phyloP scores from a whole-genome alignment of 2,888 invertebrate species.

The Dryobotodes eremita region DNA sequence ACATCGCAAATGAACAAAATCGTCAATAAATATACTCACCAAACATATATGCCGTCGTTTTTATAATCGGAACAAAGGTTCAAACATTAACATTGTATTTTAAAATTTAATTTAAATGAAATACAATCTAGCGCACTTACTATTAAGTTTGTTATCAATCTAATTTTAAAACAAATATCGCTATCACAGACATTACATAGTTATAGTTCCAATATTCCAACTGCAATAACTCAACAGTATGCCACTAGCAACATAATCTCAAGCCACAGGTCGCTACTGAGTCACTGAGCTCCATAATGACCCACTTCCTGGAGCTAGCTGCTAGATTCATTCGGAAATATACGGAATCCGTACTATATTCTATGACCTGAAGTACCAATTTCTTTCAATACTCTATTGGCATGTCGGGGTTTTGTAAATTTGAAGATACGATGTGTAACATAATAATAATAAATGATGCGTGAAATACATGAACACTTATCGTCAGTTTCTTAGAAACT shows the following conservation, averaged over 20 bases:
- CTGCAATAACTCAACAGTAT: not conserved
- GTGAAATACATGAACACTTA: not conserved
- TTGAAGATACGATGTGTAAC: not conserved
- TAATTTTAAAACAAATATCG: no score
- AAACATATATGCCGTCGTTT: no score
- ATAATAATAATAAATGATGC: not conserved
- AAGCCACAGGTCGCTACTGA: slow-evolving; percentile 46
- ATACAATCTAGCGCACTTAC: no score
- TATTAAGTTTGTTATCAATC: no score
- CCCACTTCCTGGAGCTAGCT: slow-evolving; percentile 48
- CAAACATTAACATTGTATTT: no score
- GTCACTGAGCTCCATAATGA: slow-evolving; percentile 41
- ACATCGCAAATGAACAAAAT: no score
- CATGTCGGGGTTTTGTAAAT: not conserved
- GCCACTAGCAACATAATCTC: not conserved
- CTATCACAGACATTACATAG: not conserved
- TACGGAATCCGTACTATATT: slow-evolving; percentile 1
- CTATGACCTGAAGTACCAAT: slow-evolving; percentile 19
- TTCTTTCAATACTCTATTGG: slow-evolving; percentile 18
- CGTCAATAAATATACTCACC: no score
- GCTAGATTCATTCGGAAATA: slow-evolving; percentile 19
- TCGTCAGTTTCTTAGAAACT: not conserved
- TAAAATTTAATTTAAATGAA: no score
- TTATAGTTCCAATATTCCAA: not conserved
- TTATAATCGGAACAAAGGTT: no score